These are phyloP conservation scores for Rhabdophis nuchalis DNA, from an alignment of 2,797 vertebrate genomes.

Conservation along the genomic window DNA sequence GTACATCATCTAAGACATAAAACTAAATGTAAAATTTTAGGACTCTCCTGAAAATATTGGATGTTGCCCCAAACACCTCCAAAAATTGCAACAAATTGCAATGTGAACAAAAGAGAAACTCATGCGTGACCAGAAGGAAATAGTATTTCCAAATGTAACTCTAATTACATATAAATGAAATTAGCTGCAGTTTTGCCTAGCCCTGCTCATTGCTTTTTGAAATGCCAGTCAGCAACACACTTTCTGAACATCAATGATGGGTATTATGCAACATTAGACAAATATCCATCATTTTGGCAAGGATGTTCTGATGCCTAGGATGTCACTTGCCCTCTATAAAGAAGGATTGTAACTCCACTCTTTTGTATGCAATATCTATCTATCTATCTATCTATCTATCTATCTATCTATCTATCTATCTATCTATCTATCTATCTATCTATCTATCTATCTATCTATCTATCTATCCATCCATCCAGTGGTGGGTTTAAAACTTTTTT, in stretches of 20 bases:
- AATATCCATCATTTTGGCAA: neutral
- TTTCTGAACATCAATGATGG: neutral
- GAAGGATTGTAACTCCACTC: too few species aligned
- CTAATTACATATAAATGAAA: neutral
- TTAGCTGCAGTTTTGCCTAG: neutral
- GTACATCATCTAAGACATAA: neutral
- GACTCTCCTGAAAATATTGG: neutral
- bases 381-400: too few species aligned
- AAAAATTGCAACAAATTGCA: neutral
- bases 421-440: too few species aligned
- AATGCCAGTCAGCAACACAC: neutral
- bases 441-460: too few species aligned
- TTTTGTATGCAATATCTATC: too few species aligned
- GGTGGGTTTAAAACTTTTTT: too few species aligned
- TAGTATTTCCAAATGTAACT: neutral
- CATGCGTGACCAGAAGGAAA: neutral
- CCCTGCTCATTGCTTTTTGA: neutral
- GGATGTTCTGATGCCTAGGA: too few species aligned
- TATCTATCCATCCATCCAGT: too few species aligned
- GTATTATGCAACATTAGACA: neutral
- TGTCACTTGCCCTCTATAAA: neutral
- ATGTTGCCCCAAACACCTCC: neutral
- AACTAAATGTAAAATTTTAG: neutral
- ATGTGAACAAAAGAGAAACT: neutral
- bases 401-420: too few species aligned